Conservation (phyloP, 2,113 vertebrate species). For the Calyptomena viridis region DNA sequence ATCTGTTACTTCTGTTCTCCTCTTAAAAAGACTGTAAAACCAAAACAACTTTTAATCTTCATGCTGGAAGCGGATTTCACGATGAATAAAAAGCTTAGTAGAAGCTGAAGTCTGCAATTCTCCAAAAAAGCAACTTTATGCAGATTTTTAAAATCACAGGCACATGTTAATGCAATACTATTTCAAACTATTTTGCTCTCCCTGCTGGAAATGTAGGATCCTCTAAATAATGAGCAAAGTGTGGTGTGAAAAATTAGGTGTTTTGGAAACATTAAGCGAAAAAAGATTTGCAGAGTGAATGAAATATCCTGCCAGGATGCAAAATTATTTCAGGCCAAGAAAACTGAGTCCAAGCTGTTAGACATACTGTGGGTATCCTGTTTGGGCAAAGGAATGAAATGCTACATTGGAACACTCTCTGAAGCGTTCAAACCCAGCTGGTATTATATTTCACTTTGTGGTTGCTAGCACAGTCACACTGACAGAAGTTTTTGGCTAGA, state of each 20-base stretch:
- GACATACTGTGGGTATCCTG: slow-evolving; percentile 3
- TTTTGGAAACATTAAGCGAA: slow-evolving; percentile 2
- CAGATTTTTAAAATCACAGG: background rate
- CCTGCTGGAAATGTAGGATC: background rate
- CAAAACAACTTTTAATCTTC: background rate
- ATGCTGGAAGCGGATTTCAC: background rate
- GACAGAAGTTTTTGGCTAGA: background rate
- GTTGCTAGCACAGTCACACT: background rate
- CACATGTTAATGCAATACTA: background rate
- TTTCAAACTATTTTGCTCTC: background rate
- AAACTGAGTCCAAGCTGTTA: background rate
- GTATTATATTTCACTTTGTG: slow-evolving; percentile 14
- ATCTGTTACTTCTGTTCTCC: background rate
- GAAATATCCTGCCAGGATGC: background rate
- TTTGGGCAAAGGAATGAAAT: background rate
- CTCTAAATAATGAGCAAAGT: background rate
- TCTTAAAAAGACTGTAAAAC: background rate
- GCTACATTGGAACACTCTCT: background rate
- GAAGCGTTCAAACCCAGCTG: background rate
- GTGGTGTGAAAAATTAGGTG: background rate
- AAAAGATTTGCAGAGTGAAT: slow-evolving; percentile 31
- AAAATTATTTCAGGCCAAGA: slow-evolving; percentile 21
- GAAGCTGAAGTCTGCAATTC: background rate
- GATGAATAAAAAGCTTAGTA: background rate
- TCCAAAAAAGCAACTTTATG: background rate